Percentiles rank a stretch among this genome's conserved stretches.
Evolutionary conservation across 2,113 vertebrate genomes (phyloP).

Genomic region (Drymodes brunneopygia): DNA sequence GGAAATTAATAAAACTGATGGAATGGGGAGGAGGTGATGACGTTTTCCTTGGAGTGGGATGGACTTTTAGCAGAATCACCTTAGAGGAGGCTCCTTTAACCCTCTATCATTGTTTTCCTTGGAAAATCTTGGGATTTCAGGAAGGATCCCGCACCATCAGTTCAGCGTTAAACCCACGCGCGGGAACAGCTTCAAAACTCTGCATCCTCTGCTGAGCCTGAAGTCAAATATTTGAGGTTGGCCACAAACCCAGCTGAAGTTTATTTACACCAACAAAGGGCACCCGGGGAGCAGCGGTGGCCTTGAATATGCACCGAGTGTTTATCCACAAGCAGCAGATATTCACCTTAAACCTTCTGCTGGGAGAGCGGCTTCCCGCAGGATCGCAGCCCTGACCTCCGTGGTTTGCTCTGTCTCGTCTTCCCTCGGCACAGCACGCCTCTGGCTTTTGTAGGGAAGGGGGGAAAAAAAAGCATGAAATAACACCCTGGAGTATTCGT

Average conservation of each 20-base stretch:
- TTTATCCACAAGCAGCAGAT: conserved; percentile 29
- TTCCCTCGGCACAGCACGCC: not conserved
- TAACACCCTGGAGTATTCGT: not conserved
- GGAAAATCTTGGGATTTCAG: not conserved
- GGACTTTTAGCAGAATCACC: not conserved
- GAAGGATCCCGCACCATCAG: not conserved
- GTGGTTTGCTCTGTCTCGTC: conserved; percentile 43
- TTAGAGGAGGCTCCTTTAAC: not conserved
- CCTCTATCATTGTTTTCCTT: not conserved
- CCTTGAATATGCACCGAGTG: not conserved
- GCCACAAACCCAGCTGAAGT: conserved; percentile 41
- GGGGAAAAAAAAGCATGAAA: not conserved
- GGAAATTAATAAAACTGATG: too few species aligned
- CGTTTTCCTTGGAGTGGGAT: not conserved
- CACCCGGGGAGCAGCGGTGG: not conserved
- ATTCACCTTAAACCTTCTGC: conserved; percentile 24
- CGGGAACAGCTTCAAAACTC: not conserved
- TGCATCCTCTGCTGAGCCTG: not conserved
- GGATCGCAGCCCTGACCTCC: not conserved
- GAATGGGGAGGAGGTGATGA: not conserved
- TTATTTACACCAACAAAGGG: conserved; percentile 28
- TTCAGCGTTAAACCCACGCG: not conserved
- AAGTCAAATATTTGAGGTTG: conserved; percentile 59
- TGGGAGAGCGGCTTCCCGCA: conserved; percentile 25
- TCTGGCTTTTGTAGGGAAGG: not conserved